Evolutionary conservation across 1,140 invertebrate genomes (phyloP).

Genomic region (Philotrypesis tridentata): DNA sequence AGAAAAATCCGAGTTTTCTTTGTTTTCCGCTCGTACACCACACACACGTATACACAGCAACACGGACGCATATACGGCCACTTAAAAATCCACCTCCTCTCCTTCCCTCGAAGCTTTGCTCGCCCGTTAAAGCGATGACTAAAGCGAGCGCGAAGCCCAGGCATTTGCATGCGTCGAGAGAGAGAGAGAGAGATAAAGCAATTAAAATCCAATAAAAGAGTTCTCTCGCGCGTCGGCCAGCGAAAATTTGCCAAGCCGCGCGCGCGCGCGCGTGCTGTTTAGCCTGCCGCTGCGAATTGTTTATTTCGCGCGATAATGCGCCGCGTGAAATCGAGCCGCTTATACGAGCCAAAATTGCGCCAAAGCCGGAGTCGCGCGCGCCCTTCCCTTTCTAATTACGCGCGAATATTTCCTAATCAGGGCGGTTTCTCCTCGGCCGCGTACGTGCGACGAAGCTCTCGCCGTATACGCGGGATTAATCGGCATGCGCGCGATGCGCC

Average conservation of each 20-base stretch:
- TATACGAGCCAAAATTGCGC: slow-evolving; percentile 9
- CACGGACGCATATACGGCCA: neutral
- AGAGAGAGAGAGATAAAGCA: neutral
- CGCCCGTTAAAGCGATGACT: neutral
- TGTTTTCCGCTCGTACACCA: neutral
- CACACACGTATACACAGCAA: too few relatives aligned
- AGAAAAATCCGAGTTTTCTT: neutral
- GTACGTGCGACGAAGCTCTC: slow-evolving; percentile 7
- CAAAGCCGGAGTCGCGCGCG: neutral
- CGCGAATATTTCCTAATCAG: slow-evolving; percentile 66
- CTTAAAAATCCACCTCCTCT: neutral
- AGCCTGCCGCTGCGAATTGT: too few relatives aligned
- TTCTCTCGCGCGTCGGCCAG: neutral
- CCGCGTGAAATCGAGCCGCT: slow-evolving; percentile 10
- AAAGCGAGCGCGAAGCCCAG: neutral
- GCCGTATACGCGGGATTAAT: too few relatives aligned
- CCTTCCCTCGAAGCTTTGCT: too few relatives aligned
- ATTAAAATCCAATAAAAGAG: slow-evolving; percentile 3
- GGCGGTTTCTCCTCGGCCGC: slow-evolving; percentile 59
- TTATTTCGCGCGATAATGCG: slow-evolving; percentile 1
- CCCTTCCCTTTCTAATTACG: slow-evolving; percentile 61
- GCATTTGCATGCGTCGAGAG: neutral
- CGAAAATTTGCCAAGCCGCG: slow-evolving; percentile 9
- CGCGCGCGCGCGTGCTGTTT: neutral
- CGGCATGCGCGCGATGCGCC: slow-evolving; percentile 11